Conservation (phyloP, 2,797 vertebrate species). For the Clarias laeviceps region DNA sequence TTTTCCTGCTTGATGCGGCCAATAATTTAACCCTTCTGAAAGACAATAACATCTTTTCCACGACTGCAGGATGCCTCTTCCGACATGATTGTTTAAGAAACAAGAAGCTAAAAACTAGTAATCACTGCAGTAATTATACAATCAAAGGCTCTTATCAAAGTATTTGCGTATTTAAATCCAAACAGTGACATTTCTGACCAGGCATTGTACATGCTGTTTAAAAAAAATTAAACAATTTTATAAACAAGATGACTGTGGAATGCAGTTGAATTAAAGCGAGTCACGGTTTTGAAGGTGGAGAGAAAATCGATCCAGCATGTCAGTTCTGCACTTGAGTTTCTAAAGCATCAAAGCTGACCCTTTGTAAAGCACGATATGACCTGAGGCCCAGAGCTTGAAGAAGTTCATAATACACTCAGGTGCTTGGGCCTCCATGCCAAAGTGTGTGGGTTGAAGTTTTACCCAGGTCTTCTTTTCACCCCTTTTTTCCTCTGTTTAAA, state of each 20-base stretch:
- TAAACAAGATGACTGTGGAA: conserved; percentile 1
- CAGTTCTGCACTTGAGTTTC: conserved; percentile 17
- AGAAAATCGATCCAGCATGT: conserved; percentile 25
- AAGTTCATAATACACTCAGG: conserved; percentile 52
- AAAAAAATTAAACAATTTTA: neutral
- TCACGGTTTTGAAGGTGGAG: conserved; percentile 9
- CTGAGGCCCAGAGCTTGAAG: conserved; percentile 29
- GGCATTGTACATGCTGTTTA: neutral
- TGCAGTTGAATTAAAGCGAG: neutral
- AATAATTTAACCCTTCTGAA: too few species aligned
- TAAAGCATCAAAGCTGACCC: conserved; percentile 53
- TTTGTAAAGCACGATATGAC: conserved; percentile 46
- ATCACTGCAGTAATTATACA: too few species aligned
- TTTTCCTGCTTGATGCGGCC: too few species aligned
- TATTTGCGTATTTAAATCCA: too few species aligned
- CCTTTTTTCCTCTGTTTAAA: conserved; percentile 21
- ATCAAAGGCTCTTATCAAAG: too few species aligned
- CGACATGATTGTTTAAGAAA: too few species aligned
- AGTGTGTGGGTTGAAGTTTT: conserved; percentile 15
- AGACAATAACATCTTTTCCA: too few species aligned
- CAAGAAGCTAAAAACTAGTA: too few species aligned
- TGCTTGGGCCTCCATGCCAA: conserved; percentile 31
- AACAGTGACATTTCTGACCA: too few species aligned
- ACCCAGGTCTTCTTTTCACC: conserved; percentile 11
- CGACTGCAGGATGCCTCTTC: too few species aligned